These are phyloP conservation scores for Cenopis cana DNA, from an alignment of 2,888 invertebrate genomes.

Conservation along the genomic window DNA sequence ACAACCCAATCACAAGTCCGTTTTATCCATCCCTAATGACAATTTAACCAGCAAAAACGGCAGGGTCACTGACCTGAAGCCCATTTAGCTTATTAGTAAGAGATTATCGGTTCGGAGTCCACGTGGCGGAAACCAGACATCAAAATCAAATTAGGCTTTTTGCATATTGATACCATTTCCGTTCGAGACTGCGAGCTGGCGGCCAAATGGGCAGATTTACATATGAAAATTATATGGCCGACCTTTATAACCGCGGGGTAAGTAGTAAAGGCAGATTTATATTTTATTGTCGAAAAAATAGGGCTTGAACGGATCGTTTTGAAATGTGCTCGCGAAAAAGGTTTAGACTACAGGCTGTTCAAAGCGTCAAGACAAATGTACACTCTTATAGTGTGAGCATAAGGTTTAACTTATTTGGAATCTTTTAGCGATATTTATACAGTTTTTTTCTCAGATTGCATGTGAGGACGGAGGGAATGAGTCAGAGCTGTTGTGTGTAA, in stretches of 20 bases:
- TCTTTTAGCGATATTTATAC: background rate
- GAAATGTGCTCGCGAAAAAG: background rate
- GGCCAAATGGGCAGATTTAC: constrained; percentile 21
- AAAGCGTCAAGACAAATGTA: background rate
- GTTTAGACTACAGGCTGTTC: background rate
- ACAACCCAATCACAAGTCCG: too few species aligned
- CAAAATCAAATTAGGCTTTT: constrained; percentile 41
- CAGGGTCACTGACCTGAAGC: constrained; percentile 21
- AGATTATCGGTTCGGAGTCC: constrained; percentile 17
- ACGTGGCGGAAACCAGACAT: constrained; percentile 37
- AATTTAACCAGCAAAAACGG: constrained; percentile 18
- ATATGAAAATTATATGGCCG: constrained; percentile 24
- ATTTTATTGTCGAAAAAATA: too few species aligned
- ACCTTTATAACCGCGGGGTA: too few species aligned
- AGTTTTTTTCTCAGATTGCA: constrained; percentile 3
- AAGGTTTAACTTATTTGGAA: background rate
- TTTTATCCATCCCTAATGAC: constrained; percentile 10
- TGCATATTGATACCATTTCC: constrained; percentile 40
- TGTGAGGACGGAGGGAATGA: constrained; percentile 2
- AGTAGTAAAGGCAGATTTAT: too few species aligned
- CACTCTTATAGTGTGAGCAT: background rate
- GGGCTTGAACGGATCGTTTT: too few species aligned
- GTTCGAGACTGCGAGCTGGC: constrained; percentile 13
- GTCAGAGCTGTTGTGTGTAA: constrained; percentile 12
- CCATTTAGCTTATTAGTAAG: constrained; percentile 23